phyloP scores from a whole-genome alignment of 1,140 invertebrate species.

The Zelostemma sp. region DNA sequence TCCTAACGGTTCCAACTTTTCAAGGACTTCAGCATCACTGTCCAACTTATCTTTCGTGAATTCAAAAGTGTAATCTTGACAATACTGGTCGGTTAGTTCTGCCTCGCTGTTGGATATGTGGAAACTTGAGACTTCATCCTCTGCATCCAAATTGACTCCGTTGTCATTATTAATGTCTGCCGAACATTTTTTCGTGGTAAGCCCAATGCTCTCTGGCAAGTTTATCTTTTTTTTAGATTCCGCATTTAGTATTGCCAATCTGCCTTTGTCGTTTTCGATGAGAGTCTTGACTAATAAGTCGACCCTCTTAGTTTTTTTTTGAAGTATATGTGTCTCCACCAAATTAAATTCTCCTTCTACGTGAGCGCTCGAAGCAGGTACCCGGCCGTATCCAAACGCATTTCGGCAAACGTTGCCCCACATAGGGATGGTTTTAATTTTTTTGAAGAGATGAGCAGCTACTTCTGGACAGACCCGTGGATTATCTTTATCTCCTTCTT shows the following conservation, averaged over 20 bases:
- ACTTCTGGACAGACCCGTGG: neutral
- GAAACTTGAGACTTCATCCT: too few species aligned
- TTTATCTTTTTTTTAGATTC: too few species aligned
- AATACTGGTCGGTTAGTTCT: too few species aligned
- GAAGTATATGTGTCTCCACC: neutral
- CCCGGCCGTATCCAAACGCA: neutral
- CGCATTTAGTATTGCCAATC: neutral
- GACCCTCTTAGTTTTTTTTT: neutral
- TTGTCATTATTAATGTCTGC: too few species aligned
- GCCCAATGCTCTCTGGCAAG: too few species aligned
- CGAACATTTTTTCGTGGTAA: too few species aligned
- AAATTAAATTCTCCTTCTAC: neutral
- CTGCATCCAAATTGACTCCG: too few species aligned
- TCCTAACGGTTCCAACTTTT: too few species aligned
- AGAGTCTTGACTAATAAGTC: constrained; percentile 1
- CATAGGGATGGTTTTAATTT: neutral
- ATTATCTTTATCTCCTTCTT: neutral
- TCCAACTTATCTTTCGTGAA: too few species aligned
- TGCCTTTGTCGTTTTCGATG: neutral
- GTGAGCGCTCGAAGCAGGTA: neutral
- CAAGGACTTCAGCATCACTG: too few species aligned
- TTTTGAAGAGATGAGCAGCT: neutral
- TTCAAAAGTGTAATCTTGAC: too few species aligned
- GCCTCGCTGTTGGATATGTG: too few species aligned
- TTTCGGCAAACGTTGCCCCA: neutral